Evolutionary conservation across 2,113 vertebrate genomes (phyloP), one percentile per base, ranked within the genome.

Genomic region (Coreoperca whiteheadi): DNA sequence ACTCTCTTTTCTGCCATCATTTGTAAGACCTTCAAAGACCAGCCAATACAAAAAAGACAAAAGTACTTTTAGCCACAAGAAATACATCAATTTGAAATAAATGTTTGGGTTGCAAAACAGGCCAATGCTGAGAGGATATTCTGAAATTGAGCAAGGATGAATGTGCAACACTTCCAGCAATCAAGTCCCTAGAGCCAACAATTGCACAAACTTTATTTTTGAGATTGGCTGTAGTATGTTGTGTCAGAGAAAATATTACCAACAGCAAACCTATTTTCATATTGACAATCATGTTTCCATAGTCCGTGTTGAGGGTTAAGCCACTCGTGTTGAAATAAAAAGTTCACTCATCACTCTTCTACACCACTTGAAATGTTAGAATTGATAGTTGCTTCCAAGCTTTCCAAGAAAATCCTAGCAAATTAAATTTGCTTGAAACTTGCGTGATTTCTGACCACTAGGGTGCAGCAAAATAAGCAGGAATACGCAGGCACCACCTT

Each of bases 41-140:
- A 18, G 53, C 51, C 23, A 70, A 23, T 46, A 53, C 48, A 79
- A 48, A 37, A 34, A 64, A 25, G 32, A 32, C 34, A 25, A 34
- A 34, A 74, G 9, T 18, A n/a, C 20, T 74, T 54, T 48, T 8
- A 28, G 46, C 48, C 34, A 41, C 8, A 23, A 69, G 7, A 34
- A 64, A 37, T 54, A 28, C 23, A 32, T 50, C 1, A 14, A n/a
- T 65, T 74, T 74, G 37, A 84, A 82, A 79, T 39, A 69, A 32
- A 70, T 48, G 66, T 83, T 65, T 69, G 39, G 37, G 16, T 84
- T 85, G 63, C 67, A 68, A 79, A 88, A 83, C 30, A 79, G 11
- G 9, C 9, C 4, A 28, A 4, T 34, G 23, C 37, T 80, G 50
- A 54, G 59, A 37, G n/a, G 61, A 50, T 54, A 12, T 79, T 76